Conservation (phyloP, 2,113 vertebrate genomes). For the Oncorhynchus nerka region DNA sequence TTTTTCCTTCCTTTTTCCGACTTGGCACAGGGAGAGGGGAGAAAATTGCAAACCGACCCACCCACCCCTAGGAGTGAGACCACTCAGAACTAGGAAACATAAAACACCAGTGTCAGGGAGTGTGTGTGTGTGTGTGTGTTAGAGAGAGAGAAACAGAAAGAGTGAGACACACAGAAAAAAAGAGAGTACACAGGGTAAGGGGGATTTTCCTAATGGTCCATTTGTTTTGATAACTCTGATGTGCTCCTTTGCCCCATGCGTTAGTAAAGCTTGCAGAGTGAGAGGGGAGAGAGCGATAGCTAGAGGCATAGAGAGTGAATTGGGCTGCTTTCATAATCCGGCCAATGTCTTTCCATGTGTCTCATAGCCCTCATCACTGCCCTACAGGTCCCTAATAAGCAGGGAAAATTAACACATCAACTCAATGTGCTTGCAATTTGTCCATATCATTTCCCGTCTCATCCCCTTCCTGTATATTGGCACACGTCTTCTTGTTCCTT, state of each 20-base stretch:
- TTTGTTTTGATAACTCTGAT: slow-evolving; percentile 6
- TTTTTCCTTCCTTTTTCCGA: slow-evolving; percentile 20
- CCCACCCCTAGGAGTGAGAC: slow-evolving; percentile 41
- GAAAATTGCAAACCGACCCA: slow-evolving; percentile 69
- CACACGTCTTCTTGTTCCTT: background rate
- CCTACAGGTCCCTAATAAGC: background rate
- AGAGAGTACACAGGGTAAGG: slow-evolving; percentile 1
- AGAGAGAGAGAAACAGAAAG: background rate
- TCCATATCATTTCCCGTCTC: background rate
- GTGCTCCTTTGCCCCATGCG: background rate
- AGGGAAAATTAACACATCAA: background rate
- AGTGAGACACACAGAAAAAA: background rate
- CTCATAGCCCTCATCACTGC: background rate
- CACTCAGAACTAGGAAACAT: slow-evolving; percentile 39
- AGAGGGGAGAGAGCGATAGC: slow-evolving; percentile 2
- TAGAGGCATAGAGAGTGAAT: slow-evolving; percentile 5
- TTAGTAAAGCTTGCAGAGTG: background rate
- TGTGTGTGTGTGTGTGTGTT: no score
- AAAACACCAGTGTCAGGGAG: background rate
- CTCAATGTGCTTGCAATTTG: background rate
- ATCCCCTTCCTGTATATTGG: background rate
- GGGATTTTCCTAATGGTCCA: background rate
- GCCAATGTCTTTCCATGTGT: background rate
- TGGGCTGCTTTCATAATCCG: slow-evolving; percentile 27
- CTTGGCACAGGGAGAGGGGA: slow-evolving; percentile 39